Evolutionary conservation across 53 echinoderm and acorn worm species (phyloP).

Genomic region (Glandiceps talaboti): DNA sequence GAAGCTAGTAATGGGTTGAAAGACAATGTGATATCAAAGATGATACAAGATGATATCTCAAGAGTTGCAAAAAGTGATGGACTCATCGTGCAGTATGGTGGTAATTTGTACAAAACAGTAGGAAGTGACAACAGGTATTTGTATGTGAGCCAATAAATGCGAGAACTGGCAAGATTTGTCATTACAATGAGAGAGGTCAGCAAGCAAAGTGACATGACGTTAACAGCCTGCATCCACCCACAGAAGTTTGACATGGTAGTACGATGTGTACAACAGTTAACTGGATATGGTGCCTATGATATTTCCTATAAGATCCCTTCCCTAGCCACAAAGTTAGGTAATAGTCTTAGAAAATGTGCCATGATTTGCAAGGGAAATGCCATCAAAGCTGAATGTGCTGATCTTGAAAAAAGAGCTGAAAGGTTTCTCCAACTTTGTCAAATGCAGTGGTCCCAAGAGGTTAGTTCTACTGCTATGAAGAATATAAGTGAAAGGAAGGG

Average conservation of each 20-base stretch:
- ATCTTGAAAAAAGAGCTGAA: background rate
- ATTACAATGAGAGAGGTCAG: background rate
- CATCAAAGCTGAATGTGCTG: slow-evolving; percentile 2
- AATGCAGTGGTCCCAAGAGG: background rate
- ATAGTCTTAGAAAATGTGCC: slow-evolving; percentile 23
- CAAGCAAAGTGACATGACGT: background rate
- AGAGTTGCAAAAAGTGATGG: slow-evolving; percentile 21
- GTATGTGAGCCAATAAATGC: background rate
- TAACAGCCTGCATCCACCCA: slow-evolving; percentile 9
- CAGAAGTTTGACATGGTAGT: slow-evolving; percentile 29
- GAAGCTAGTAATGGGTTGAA: slow-evolving; percentile 8
- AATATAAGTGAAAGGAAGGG: slow-evolving; percentile 12
- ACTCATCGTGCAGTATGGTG: slow-evolving; percentile 26
- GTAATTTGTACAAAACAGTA: slow-evolving; percentile 5
- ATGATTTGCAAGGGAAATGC: slow-evolving; percentile 16
- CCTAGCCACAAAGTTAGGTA: slow-evolving; percentile 40
- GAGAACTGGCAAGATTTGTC: background rate
- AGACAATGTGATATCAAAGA: slow-evolving; percentile 17
- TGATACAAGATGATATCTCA: slow-evolving; percentile 18
- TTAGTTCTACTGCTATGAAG: background rate
- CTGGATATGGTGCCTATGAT: slow-evolving; percentile 25
- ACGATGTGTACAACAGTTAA: slow-evolving; percentile 15
- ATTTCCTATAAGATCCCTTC: slow-evolving; percentile 24
- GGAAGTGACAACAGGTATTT: background rate
- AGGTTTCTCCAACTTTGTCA: background rate